Base-by-base conservation (phyloP, 2,113 vertebrate genomes). In the Syrrhaptes paradoxus region DNA sequence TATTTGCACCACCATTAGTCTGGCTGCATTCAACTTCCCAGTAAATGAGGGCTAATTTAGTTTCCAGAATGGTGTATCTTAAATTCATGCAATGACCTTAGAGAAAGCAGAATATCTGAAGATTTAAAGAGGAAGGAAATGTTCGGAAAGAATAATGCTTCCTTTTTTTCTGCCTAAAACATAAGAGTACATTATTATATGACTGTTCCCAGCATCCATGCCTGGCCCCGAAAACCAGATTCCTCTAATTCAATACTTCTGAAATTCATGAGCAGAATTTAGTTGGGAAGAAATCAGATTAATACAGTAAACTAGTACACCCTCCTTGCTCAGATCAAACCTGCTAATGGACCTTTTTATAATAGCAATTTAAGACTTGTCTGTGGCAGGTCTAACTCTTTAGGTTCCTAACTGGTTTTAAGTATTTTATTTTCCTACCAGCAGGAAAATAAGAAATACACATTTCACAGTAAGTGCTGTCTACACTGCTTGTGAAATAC, bases 21-120 rank as follows among this genome's bases (percentile, higher is more conserved):
- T 96, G 97, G 92, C 95, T 97, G 96, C 97, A 97, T 97, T 98
- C 95, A 96, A 94, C 97, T 98, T 97, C 97, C 95, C 96, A 96
- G 96, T 95, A 98, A 98, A 98, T 97, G 97, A 97, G 95, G 96
- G 95, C 97, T 98, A 97, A 98, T 98, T 98, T 98, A 95, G 97
- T 98, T 97, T 98, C 97, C 97, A 97, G 97, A 97, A 97, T 96
- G 95, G 96, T 93, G 86, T 96, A 85, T 97, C 97, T 97, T 97
- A 97, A 97, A 97, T 97, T 97, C 97, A 94, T 96, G 94, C 97
- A 95, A 95, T 96, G 97, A 97, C 97, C 98, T 98, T 94, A 93
- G 91, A 92, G 92, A 91, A 93, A 96, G 82, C 89, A 81, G 95
- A 92, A 81, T 71, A 92, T 96, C 96, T 95, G 67, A 96, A 91